Conservation (phyloP, 2,113 vertebrate genomes). For the Anoplopoma fimbria region DNA sequence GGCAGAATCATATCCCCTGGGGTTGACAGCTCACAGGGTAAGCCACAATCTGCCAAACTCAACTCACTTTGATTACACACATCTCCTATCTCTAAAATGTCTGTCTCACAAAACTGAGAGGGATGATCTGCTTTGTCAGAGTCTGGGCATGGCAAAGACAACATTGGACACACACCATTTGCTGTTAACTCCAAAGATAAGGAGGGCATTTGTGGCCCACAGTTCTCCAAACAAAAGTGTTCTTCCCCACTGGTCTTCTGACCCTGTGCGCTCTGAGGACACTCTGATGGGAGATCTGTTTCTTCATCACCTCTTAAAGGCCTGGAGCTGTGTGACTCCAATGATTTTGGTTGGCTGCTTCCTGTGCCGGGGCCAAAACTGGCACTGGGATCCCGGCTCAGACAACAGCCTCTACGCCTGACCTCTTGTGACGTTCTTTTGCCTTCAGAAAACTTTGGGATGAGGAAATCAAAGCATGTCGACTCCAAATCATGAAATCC, state of each 20-base stretch:
- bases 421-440: constrained; percentile 75
- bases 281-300: constrained; percentile 80
- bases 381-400: constrained; percentile 20
- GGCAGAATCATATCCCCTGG: constrained; percentile 48
- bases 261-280: constrained; percentile 87
- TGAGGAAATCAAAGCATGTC: constrained; percentile 95
- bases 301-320: constrained; percentile 74
- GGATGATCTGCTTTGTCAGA: constrained; percentile 54
- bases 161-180: constrained; percentile 72
- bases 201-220: constrained; percentile 81
- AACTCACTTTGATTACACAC: constrained; percentile 67
- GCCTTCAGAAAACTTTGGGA: constrained; percentile 89
- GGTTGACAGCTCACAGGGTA: constrained; percentile 66
- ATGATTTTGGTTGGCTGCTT: constrained; percentile 68
- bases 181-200: constrained; percentile 71
- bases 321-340: constrained; percentile 70
- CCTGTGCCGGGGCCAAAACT: constrained; percentile 25
- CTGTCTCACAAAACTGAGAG: constrained; percentile 69
- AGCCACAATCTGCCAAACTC: constrained; percentile 60
- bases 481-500: constrained; percentile 92
- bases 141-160: constrained; percentile 77
- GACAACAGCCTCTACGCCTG: constrained; percentile 75
- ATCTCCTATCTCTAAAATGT: constrained; percentile 70
- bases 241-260: constrained; percentile 86
- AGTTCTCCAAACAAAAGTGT: constrained; percentile 84